These are phyloP conservation scores for Cephus spinipes DNA, from an alignment of 2,888 invertebrate genomes.

Conservation along the genomic window DNA sequence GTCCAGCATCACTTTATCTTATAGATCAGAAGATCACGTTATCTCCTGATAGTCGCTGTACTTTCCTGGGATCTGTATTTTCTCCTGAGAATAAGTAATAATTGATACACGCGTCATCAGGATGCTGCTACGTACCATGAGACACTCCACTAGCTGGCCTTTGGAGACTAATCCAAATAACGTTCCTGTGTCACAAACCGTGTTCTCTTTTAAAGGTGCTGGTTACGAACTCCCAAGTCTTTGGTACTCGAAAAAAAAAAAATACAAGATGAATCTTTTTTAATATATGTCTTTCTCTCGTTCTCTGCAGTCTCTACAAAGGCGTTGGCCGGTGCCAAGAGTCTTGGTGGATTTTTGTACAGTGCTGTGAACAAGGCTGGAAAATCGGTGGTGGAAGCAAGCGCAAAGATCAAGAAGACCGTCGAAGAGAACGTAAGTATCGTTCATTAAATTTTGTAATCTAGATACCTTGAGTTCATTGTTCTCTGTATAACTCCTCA, in stretches of 20 bases:
- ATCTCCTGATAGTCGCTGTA: background rate
- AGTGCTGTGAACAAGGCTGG: constrained; percentile 97
- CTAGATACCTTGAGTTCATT: background rate
- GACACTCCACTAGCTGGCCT: constrained; percentile 33
- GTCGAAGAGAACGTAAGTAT: constrained; percentile 94
- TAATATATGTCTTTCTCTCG: constrained; percentile 7
- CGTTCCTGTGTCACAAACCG: constrained; percentile 13
- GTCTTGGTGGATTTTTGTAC: constrained; percentile 91
- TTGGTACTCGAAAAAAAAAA: background rate
- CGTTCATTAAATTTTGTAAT: background rate
- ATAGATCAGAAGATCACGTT: background rate
- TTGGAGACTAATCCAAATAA: constrained; percentile 21
- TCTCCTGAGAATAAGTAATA: background rate
- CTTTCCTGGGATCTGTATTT: background rate
- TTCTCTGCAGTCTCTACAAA: constrained; percentile 82
- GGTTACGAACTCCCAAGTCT: background rate
- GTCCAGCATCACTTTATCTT: background rate
- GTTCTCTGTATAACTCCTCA: background rate
- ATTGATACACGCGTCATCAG: constrained; percentile 10
- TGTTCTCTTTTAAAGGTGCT: constrained; percentile 8
- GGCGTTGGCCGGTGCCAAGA: constrained; percentile 90
- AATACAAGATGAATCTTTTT: background rate
- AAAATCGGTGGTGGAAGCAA: constrained; percentile 89
- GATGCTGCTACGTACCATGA: constrained; percentile 44
- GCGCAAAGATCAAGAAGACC: constrained; percentile 93